Conservation (phyloP, 2,888 invertebrate genomes). For the Xestia c-nigrum region DNA sequence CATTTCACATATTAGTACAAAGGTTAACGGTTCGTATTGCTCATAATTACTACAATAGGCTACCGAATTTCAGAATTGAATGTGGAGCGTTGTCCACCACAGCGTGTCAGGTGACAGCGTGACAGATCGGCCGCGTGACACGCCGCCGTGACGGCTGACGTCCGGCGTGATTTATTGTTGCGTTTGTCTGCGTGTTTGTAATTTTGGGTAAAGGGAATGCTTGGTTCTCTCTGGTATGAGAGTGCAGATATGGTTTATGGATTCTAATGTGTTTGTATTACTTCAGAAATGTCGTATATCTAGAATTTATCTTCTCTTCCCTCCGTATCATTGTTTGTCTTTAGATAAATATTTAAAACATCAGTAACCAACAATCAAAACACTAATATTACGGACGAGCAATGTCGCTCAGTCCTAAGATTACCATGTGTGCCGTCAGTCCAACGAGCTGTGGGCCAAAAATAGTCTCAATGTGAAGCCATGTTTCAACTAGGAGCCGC, state of each 20-base stretch:
- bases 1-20: not conserved
- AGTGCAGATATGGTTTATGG: not conserved
- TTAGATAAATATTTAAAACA: not conserved
- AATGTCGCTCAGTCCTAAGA: not conserved
- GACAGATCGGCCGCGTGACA: slow-evolving; percentile 66
- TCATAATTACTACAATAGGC: slow-evolving; percentile 17
- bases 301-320: not conserved
- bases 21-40: slow-evolving; percentile 1
- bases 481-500: not conserved
- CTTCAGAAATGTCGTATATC: not conserved
- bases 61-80: slow-evolving; percentile 52
- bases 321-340: not conserved
- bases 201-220: slow-evolving; percentile 38
- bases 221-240: not conserved
- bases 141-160: slow-evolving; percentile 57
- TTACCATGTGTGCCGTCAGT: not conserved
- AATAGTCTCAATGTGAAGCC: not conserved
- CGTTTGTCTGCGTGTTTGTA: slow-evolving; percentile 52
- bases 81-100: slow-evolving; percentile 51
- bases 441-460: not conserved
- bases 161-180: slow-evolving; percentile 63
- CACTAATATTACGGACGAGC: too few relatives aligned
- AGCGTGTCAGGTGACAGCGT: slow-evolving; percentile 63
- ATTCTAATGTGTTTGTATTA: not conserved
- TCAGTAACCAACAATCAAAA: too few relatives aligned